Conservation (phyloP, 1,140 invertebrate species). For the Sycophaga agraensis region DNA sequence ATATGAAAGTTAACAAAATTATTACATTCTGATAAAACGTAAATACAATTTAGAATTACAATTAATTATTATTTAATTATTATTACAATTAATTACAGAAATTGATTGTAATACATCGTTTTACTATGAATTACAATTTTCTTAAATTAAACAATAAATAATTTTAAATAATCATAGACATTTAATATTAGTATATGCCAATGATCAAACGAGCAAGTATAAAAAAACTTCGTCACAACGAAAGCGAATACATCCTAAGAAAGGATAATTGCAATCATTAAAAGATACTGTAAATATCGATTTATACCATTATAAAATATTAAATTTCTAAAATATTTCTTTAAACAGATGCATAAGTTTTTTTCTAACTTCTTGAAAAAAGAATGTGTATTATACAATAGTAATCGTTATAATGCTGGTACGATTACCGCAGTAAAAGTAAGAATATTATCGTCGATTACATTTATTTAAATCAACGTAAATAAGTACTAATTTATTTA, state of each 20-base stretch:
- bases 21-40: neutral
- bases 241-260: neutral
- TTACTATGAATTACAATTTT: neutral
- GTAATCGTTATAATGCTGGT: constrained; percentile 38
- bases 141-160: neutral
- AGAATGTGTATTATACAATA: constrained; percentile 40
- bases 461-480: constrained; percentile 38
- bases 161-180: neutral
- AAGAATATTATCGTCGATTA: constrained; percentile 5
- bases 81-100: too few relatives aligned
- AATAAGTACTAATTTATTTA: constrained; percentile 47
- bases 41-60: neutral
- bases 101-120: too few relatives aligned
- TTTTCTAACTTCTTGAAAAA: constrained; percentile 38
- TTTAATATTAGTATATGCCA: neutral
- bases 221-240: neutral
- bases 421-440: too few relatives aligned
- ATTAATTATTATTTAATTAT: too few relatives aligned
- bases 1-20: constrained; percentile 3
- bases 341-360: too few relatives aligned
- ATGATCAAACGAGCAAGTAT: neutral
- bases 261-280: constrained; percentile 4
- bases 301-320: too few relatives aligned
- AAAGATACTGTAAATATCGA: too few relatives aligned
- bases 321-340: too few relatives aligned